Conservation (phyloP, 2,113 vertebrate genomes). For the Equus przewalskii region DNA sequence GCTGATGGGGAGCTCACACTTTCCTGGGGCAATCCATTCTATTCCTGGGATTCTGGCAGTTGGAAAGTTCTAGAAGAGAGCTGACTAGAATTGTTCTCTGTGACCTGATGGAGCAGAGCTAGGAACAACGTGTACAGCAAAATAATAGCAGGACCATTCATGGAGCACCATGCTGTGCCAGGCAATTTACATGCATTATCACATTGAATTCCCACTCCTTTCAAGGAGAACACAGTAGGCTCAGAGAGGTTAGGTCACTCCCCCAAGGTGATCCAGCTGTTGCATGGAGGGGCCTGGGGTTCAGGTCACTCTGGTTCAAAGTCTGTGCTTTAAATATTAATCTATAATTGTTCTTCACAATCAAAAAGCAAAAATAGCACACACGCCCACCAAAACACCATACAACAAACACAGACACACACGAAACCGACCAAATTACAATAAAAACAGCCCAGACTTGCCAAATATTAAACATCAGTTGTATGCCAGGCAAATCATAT, state of each 20-base stretch:
- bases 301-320: neutral
- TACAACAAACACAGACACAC: neutral
- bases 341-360: neutral
- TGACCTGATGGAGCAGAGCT: neutral
- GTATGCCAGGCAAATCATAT: neutral
- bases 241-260: neutral
- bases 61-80: slow-evolving; percentile 48
- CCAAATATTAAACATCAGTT: neutral
- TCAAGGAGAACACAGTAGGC: neutral
- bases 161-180: neutral
- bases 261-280: neutral
- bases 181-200: too few relatives aligned
- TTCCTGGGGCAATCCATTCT: neutral
- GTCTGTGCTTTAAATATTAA: slow-evolving; percentile 18
- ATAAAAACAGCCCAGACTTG: neutral
- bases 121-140: neutral
- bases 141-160: neutral
- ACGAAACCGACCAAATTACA: neutral
- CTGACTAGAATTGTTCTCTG: neutral
- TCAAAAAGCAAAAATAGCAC: slow-evolving; percentile 17
- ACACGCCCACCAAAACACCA: neutral
- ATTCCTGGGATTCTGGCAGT: neutral
- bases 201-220: neutral
- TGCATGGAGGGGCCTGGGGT: neutral
- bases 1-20: neutral